phyloP scores from a whole-genome alignment of 2,888 invertebrate species.

The Euplexia lucipara region DNA sequence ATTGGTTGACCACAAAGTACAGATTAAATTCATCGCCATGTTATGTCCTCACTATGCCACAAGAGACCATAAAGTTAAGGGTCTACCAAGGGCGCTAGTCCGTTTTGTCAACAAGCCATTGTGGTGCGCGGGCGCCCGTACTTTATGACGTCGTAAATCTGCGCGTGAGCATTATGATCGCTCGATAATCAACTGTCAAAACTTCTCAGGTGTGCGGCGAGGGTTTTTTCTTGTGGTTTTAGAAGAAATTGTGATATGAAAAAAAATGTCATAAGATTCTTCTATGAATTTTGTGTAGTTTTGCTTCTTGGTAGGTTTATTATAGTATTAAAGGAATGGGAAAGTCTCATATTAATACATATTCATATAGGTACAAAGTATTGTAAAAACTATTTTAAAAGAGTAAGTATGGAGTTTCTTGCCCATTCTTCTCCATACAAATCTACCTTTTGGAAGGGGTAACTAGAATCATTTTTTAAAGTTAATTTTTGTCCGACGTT shows the following conservation, averaged over 20 bases:
- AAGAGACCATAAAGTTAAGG: slow-evolving; percentile 55
- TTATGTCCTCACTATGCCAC: slow-evolving; percentile 64
- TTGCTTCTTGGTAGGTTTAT: not conserved
- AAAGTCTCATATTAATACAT: not conserved
- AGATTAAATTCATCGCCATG: not conserved
- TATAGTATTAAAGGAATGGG: not conserved
- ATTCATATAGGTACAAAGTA: too few species aligned
- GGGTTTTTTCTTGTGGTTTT: slow-evolving; percentile 52
- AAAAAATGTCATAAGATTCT: slow-evolving; percentile 49
- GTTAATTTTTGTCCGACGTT: too few species aligned
- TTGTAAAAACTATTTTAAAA: too few species aligned
- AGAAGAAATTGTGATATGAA: slow-evolving; percentile 43
- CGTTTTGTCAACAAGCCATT: slow-evolving; percentile 73
- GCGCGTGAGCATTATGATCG: slow-evolving; percentile 77
- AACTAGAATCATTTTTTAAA: too few species aligned
- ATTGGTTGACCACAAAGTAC: too few species aligned
- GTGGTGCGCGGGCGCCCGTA: slow-evolving; percentile 77
- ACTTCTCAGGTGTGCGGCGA: slow-evolving; percentile 71
- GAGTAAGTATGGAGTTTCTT: too few species aligned
- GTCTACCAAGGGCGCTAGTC: slow-evolving; percentile 63
- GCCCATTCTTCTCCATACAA: too few species aligned
- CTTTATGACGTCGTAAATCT: slow-evolving; percentile 86
- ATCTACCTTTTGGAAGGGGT: too few species aligned
- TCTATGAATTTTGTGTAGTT: slow-evolving; percentile 53
- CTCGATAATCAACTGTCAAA: slow-evolving; percentile 80